phyloP scores from a whole-genome alignment of 92 coral and sea anemone species.

The Epizoanthus fatuus region DNA sequence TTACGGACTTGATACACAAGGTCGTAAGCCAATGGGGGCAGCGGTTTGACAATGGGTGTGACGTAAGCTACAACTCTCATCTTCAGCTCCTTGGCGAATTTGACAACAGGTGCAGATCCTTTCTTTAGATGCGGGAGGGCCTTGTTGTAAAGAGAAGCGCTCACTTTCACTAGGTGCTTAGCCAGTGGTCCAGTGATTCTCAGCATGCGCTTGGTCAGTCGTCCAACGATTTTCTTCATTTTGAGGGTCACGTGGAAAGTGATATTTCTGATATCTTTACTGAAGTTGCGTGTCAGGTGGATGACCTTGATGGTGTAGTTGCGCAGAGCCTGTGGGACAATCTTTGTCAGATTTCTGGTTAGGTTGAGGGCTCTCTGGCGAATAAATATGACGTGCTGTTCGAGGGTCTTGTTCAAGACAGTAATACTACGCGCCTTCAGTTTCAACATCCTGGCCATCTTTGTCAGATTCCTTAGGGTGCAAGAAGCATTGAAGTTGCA shows the following conservation, averaged over 20 bases:
- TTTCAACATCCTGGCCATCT: conserved; percentile 51
- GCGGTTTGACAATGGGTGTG: conserved; percentile 73
- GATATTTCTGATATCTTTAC: conserved; percentile 65
- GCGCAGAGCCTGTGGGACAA: conserved; percentile 75
- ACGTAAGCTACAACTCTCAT: conserved; percentile 57
- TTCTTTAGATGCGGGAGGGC: conserved; percentile 61
- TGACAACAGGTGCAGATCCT: conserved; percentile 46
- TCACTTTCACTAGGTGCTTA: conserved; percentile 65
- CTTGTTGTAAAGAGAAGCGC: conserved; percentile 71
- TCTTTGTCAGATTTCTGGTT: conserved; percentile 64
- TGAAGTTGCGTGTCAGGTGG: conserved; percentile 70
- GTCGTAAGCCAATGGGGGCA: conserved; percentile 70
- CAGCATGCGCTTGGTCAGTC: conserved; percentile 73
- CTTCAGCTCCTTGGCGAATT: conserved; percentile 53
- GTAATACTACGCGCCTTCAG: conserved; percentile 58
- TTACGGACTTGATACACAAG: conserved; percentile 74
- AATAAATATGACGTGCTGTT: conserved; percentile 47
- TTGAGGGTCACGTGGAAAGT: conserved; percentile 52
- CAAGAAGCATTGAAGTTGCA: conserved; percentile 82
- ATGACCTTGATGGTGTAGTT: conserved; percentile 85
- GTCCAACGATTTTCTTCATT: conserved; percentile 53
- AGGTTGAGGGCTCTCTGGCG: conserved; percentile 38
- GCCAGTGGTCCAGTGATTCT: conserved; percentile 71
- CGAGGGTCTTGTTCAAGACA: conserved; percentile 70
- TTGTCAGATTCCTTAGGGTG: conserved; percentile 70